phyloP scores from a whole-genome alignment of 2,113 vertebrate species.

The Carlito syrichta region DNA sequence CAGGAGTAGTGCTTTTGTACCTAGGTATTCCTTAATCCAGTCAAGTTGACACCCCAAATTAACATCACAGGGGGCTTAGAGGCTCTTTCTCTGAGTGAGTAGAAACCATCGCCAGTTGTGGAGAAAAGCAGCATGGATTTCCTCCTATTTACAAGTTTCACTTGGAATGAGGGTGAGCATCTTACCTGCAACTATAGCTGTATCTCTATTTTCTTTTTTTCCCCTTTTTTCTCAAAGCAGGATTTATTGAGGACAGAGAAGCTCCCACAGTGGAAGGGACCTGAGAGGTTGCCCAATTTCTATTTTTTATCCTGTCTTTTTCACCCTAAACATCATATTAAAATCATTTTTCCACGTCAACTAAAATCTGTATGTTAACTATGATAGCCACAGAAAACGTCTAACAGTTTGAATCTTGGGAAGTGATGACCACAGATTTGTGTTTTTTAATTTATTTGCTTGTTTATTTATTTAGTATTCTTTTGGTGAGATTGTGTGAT shows the following conservation, averaged over 20 bases:
- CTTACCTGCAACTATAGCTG: too few relatives aligned
- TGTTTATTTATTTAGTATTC: too few relatives aligned
- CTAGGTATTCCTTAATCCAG: too few relatives aligned
- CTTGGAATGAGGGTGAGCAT: not conserved
- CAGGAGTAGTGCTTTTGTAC: not conserved
- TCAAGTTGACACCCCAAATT: not conserved
- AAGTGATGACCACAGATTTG: not conserved
- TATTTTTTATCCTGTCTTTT: not conserved
- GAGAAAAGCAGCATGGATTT: not conserved
- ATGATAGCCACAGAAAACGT: not conserved
- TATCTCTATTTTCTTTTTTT: rapidly evolving
- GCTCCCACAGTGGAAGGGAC: too few relatives aligned
- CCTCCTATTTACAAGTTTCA: not conserved
- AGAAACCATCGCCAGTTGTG: too few relatives aligned
- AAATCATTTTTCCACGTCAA: not conserved
- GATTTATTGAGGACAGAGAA: too few relatives aligned
- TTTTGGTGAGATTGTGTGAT: not conserved
- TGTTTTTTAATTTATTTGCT: too few relatives aligned
- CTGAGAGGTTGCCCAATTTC: too few relatives aligned
- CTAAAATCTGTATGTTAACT: not conserved
- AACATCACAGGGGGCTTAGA: not conserved
- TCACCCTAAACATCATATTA: not conserved
- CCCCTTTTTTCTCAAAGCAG: too few relatives aligned
- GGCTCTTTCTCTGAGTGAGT: not conserved
- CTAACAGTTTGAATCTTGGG: not conserved